These are phyloP conservation scores for Nesogale talazaci DNA, from an alignment of 2,113 vertebrate genomes.

Conservation along the genomic window DNA sequence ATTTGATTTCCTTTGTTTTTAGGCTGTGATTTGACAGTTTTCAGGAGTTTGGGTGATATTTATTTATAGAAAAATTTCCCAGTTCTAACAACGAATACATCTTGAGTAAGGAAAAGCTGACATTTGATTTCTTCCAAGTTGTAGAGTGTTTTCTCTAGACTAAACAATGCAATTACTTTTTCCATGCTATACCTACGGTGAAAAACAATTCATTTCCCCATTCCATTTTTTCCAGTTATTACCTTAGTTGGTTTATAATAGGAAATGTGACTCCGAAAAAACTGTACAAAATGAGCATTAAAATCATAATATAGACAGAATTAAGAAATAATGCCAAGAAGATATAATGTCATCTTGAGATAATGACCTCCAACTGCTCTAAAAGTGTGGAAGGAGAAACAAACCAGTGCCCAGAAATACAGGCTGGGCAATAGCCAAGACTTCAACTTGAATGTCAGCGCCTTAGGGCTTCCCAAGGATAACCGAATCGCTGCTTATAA, in stretches of 20 bases:
- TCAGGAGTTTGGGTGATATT: conserved; percentile 57
- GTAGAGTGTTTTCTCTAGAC: conserved; percentile 50
- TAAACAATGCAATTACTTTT: conserved; percentile 56
- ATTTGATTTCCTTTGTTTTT: conserved; percentile 43
- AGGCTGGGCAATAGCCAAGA: background rate
- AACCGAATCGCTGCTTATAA: background rate
- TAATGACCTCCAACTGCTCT: conserved; percentile 1
- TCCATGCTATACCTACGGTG: background rate
- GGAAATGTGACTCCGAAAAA: conserved; percentile 49
- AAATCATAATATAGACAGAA: conserved; percentile 51
- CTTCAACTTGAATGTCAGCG: background rate
- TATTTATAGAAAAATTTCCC: conserved; percentile 36
- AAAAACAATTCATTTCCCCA: background rate
- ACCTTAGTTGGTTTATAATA: conserved; percentile 36
- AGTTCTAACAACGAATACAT: conserved; percentile 53
- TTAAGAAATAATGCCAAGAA: conserved; percentile 51
- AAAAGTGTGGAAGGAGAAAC: background rate
- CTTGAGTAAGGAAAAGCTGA: conserved; percentile 27
- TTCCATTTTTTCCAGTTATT: background rate
- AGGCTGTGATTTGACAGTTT: conserved; percentile 62
- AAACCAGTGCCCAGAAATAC: background rate
- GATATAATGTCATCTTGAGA: conserved; percentile 16
- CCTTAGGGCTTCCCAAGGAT: background rate
- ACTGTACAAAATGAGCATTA: background rate
- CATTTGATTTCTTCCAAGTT: conserved; percentile 41